Base-by-base conservation (phyloP, 2,888 invertebrate species). In the Hydraecia micacea region DNA sequence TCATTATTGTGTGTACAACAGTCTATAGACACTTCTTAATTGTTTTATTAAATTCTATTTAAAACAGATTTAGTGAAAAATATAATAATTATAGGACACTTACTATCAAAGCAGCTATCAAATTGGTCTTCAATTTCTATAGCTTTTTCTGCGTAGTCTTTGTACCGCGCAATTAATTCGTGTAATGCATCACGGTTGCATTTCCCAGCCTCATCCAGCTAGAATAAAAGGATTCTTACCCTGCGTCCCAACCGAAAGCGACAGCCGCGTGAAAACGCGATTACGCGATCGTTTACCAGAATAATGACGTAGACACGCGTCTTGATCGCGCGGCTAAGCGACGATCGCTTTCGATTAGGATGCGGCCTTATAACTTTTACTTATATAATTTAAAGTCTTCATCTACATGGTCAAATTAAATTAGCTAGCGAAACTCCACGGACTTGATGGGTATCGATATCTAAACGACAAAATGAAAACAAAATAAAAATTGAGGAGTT, bases 81-180 rank as follows among this genome's bases (percentile, higher is more conserved):
- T n/a, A 70, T 52, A 36, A n/a, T 21, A 18, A n/a, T 18, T 18
- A n/a, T 36, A 39, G 1, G 11, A 21, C n/a, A n/a, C 39, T 83
- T 73, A 88, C 88, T 84, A 25, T 83, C 72, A 55, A 88, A 81
- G 39, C 88, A 88, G 9, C 49, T 32, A 21, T 83, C 81, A 15
- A 86, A 52, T 66, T 60, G 28, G 0, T 81, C 81, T 70, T 46
- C 65, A 42, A 75, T 0, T 42, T 68, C 73, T 9, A 32, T 58
- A 13, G 69, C 72, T n/a, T 80, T 60, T 0, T 81, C 80, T 72
- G 83, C 62, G 39, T 83, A 65, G 2, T n/a, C 77, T 21, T 58
- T 15, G 32, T 28, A 80, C 11, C 49, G 0, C 0, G 13, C 15
- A 2, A 88, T 49, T 36, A 65, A 3, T 25, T 83, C n/a, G 1